Evolutionary conservation across 2,888 invertebrate genomes (phyloP), one percentile per base, ranked within the genome.

Genomic region (Macaria liturata): DNA sequence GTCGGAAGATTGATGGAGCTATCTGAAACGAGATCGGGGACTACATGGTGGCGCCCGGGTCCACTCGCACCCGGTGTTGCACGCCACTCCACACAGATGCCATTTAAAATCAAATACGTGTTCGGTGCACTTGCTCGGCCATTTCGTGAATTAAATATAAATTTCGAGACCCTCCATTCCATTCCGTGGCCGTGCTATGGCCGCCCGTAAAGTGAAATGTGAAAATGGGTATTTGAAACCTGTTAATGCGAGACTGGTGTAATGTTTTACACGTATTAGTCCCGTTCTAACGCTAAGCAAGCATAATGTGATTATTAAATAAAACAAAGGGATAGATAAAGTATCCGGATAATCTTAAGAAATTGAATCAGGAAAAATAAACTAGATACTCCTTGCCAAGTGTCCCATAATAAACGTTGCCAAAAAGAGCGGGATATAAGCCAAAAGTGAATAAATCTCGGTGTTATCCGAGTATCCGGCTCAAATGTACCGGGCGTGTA

Each of bases 1-100:
- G 84, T 83, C 80, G 80, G 73, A 84, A 88, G 88, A 88, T 88
- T 89, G 88, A 89, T 90, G 81, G 76, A 78, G 78, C 80, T 86
- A 86, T 87, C 85, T 82, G 72, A 80, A 86, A 86, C 84, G 81
- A 86, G 86, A 88, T 87, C 86, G 79, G 82, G 77, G 82, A 76
- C 80, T 77, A 62, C 58, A 76, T 70, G 74, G 71, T 68, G 42
- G 45, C 42, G 42, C 66, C 66, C 31, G 32, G 39, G 34, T 4
- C 5, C 49, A 68, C 69, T 72, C 59, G 67, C 61, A 67, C 68
- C 73, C 76, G 76, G 74, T 76, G 76, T 75, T 74, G 72, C 71
- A 73, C 68, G 64, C 60, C 72, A 72, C 71, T 71, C 68, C 68
- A 69, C 70, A 70, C 71, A 69, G 67, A 77, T 76, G 74, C 72